phyloP scores from a whole-genome alignment of 2,888 invertebrate species.

The Cremastinae sp. region DNA sequence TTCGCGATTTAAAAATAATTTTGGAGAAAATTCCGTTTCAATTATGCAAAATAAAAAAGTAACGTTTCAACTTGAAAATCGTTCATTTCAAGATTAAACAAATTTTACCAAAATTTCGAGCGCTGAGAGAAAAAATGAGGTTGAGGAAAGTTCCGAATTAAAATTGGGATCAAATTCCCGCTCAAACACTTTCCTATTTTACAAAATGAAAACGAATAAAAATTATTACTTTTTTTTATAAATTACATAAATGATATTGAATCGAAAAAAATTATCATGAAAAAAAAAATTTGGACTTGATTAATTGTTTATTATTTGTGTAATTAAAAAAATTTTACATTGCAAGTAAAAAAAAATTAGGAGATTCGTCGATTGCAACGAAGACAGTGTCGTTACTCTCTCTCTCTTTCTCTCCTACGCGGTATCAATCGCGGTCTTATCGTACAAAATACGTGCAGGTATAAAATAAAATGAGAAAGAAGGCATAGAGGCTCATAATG shows the following conservation, averaged over 20 bases:
- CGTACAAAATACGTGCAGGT: background rate
- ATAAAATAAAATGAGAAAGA: conserved; percentile 17
- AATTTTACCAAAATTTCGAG: background rate
- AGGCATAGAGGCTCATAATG: conserved; percentile 35
- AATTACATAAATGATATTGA: background rate
- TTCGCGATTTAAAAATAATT: background rate
- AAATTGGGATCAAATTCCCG: too few species aligned
- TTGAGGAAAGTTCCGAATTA: too few species aligned
- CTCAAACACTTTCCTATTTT: background rate
- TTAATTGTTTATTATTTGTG: background rate
- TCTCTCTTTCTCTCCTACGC: background rate
- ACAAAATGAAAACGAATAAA: background rate
- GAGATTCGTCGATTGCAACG: too few species aligned
- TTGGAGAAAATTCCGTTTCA: background rate
- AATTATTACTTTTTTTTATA: background rate
- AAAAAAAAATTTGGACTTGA: background rate
- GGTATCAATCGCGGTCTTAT: conserved; percentile 13
- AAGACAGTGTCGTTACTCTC: background rate
- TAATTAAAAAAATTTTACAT: background rate
- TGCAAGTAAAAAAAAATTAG: background rate
- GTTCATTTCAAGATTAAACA: background rate
- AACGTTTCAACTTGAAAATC: background rate
- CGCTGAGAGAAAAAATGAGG: background rate
- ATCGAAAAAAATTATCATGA: background rate
- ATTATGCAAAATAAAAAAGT: background rate